Evolutionary conservation across 2,888 invertebrate genomes (phyloP), one percentile per base, ranked within the genome.

Genomic region (Tanypteryx hageni): DNA sequence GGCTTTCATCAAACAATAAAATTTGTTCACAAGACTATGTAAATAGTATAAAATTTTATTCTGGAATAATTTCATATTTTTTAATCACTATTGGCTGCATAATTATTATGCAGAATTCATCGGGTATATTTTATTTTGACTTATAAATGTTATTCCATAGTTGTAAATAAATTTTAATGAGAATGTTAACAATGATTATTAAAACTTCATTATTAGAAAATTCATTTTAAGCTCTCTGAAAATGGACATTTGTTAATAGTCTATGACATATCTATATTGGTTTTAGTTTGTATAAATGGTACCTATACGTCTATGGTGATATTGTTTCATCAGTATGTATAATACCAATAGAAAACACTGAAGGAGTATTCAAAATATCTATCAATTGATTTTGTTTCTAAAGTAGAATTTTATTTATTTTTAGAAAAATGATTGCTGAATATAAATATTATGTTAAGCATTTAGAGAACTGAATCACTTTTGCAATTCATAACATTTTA

Each of bases 181-280:
- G 13, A 76, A 18, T 76, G 27, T 76, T 76, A 27, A 27, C 27
- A 27, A 76, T 76, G 27, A 16, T 27, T 76, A 76, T 13, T 13
- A 76, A 76, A 27, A 27, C 9, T 44, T 44, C 44, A 44, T 44
- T 44, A 44, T 44, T 3, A 44, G 44, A 44, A 76, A 76, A 76
- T 27, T 76, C 44, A 44, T 44, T 76, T 76, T 76, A 76, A 22
- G 76, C 76, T 76, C 76, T 76, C 76, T 76, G 8, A 76, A n/a
- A 76, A 18, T 27, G 44, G 44, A 44, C 44, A 1, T 44, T 44
- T 44, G 44, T 44, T 44, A 44, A 1, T 44, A 44, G 44, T 44
- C 44, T 44, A 44, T 44, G 44, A 44, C 44, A 44, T 5, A 44
- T 44, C 44, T 44, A 44, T 44, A 44, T 44, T 44, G 44, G 44